Evolutionary conservation across 2,888 invertebrate genomes (phyloP).

Genomic region (Crocallis elinguaria): DNA sequence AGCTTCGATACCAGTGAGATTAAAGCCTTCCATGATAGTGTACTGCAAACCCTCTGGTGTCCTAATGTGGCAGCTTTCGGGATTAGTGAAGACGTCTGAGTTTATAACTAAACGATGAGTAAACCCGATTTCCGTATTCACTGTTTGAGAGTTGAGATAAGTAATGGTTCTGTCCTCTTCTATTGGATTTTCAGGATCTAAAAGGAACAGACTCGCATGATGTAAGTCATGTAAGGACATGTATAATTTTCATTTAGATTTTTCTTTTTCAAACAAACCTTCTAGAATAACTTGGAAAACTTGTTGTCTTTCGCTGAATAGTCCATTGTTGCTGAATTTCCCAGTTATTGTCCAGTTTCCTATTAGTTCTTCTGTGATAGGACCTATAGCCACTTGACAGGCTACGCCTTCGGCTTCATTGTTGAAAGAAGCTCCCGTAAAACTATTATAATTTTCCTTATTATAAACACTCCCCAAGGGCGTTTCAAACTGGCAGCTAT

Average conservation of each 20-base stretch:
- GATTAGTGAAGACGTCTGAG: slow-evolving; percentile 22
- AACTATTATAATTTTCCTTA: slow-evolving; percentile 3
- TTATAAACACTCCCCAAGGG: slow-evolving; percentile 40
- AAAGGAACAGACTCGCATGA: slow-evolving; percentile 26
- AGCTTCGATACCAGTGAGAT: slow-evolving; percentile 49
- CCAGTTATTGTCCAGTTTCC: slow-evolving; percentile 54
- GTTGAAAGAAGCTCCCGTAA: slow-evolving; percentile 39
- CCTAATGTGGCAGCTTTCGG: slow-evolving; percentile 58
- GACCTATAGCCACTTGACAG: slow-evolving; percentile 46
- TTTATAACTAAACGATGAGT: slow-evolving; percentile 46
- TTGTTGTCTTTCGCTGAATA: slow-evolving; percentile 44
- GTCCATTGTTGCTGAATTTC: slow-evolving; percentile 47
- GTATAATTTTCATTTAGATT: not conserved
- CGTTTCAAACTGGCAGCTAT: slow-evolving; percentile 42
- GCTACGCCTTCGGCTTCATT: slow-evolving; percentile 9
- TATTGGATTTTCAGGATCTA: slow-evolving; percentile 52
- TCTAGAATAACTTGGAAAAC: slow-evolving; percentile 45
- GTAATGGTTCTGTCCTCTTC: slow-evolving; percentile 42
- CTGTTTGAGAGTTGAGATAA: slow-evolving; percentile 20
- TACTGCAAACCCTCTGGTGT: slow-evolving; percentile 56
- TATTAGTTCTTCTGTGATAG: slow-evolving; percentile 42
- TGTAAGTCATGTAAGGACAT: not conserved
- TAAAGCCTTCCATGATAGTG: slow-evolving; percentile 48
- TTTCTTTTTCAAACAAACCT: slow-evolving; percentile 41
- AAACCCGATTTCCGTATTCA: slow-evolving; percentile 38